Evolutionary conservation across 2,888 invertebrate species (phyloP).

Genomic region (Catocala nupta): DNA sequence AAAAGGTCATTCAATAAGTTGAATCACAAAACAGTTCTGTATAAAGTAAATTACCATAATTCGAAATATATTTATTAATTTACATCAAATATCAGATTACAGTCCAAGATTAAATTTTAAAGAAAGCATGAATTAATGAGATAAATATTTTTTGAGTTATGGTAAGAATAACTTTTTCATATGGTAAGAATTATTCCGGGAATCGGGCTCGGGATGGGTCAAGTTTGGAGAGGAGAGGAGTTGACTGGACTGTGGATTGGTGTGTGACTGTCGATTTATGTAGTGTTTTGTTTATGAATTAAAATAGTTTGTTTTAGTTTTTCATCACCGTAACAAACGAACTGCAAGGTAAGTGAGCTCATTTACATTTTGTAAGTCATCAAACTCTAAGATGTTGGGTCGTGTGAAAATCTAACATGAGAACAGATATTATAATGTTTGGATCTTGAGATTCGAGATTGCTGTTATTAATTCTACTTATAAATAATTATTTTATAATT

Average conservation of each 20-base stretch:
- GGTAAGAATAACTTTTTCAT: constrained; percentile 27
- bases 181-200: constrained; percentile 34
- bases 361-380: constrained; percentile 24
- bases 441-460: constrained; percentile 2
- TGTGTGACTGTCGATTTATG: constrained; percentile 53
- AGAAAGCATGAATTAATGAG: neutral
- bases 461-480: neutral
- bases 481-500: neutral
- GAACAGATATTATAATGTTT: constrained; percentile 25
- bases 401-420: constrained; percentile 18
- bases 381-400: constrained; percentile 19
- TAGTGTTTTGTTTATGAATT: constrained; percentile 74
- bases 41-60: too few species aligned
- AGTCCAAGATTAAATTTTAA: neutral
- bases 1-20: too few species aligned
- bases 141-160: too few species aligned
- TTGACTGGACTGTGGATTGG: constrained; percentile 56
- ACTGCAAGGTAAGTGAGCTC: constrained; percentile 62
- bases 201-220: constrained; percentile 48
- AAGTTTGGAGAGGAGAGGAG: constrained; percentile 33
- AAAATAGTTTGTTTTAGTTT: constrained; percentile 54
- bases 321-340: constrained; percentile 48
- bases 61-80: too few species aligned
- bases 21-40: too few species aligned
- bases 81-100: too few species aligned